These are phyloP conservation scores for Lethenteron reissneri DNA, from an alignment of 2,113 vertebrate genomes.

Conservation along the genomic window DNA sequence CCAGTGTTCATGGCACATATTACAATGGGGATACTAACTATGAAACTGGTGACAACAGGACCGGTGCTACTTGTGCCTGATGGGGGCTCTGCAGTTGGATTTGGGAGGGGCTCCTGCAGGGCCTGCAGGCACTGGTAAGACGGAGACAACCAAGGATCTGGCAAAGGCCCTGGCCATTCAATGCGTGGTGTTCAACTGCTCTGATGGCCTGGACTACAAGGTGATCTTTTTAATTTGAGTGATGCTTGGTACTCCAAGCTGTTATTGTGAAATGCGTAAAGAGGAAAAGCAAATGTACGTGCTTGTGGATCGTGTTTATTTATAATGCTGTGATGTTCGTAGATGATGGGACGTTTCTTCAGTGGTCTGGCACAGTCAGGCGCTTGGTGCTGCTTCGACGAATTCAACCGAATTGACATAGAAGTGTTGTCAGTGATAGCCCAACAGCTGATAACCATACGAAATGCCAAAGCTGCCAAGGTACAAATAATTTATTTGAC, in stretches of 20 bases:
- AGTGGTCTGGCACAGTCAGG: conserved; percentile 46
- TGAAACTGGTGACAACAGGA: conserved; percentile 20
- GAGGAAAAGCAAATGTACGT: neutral
- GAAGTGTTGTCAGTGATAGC: conserved; percentile 52
- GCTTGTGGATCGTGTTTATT: conserved; percentile 1
- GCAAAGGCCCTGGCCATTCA: conserved; percentile 59
- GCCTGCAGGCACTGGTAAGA: conserved; percentile 59
- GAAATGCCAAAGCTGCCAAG: conserved; percentile 41
- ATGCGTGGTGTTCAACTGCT: conserved; percentile 69
- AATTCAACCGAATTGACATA: conserved; percentile 52
- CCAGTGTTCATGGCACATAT: too few species aligned
- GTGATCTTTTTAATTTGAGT: conserved; percentile 15
- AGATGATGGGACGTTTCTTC: conserved; percentile 61
- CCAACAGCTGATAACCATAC: conserved; percentile 45
- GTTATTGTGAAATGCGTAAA: too few species aligned
- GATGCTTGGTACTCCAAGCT: too few species aligned
- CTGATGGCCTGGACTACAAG: conserved; percentile 65
- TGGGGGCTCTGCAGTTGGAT: conserved; percentile 59
- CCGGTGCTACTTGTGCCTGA: conserved; percentile 51
- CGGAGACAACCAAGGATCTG: conserved; percentile 57
- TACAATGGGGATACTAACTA: too few species aligned
- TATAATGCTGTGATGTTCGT: conserved; percentile 12
- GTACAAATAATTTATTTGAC: conserved; percentile 15
- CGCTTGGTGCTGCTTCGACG: conserved; percentile 48
- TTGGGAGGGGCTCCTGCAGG: conserved; percentile 56